Base-by-base conservation (phyloP, 1,140 invertebrate species). In the Delia radicum region DNA sequence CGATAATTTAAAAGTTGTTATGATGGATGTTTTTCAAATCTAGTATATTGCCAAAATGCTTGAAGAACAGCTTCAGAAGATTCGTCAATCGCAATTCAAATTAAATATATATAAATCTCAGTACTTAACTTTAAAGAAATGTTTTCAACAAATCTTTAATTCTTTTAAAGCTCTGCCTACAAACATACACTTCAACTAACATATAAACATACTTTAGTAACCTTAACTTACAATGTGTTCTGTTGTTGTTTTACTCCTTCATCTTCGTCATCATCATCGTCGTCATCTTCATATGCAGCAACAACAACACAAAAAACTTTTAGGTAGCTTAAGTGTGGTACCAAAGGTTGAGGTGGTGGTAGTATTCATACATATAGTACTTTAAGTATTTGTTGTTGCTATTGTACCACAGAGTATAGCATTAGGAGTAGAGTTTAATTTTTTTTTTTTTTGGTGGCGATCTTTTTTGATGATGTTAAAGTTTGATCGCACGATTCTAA, bases 401-500 rank as follows among this genome's bases (percentile, higher is more conserved):
- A 26, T 61, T 61, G 55, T 61, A 10, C 12, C 37, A 10, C n/a
- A 42, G 37, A 15, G 37, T 42, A n/a, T n/a, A 55, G 48, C 48
- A 69, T 74, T 74, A 33, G n/a, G 33, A 31, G 46, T 61, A 46
- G 24, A 15, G 67, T 55, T 27, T 74, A 8, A 10, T 18, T 21
- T 15, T 55, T 28, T 63, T 28, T 12, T 1, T 1, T 33, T 48
- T 55, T 69, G 65, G 65, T 69, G 65, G 65, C 65, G 29, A 69
- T 69, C 29, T 69, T 69, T 69, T 69, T 37, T 21, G 65, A 69
- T 69, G 65, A 69, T 69, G 65, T 24, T 69, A 24, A 69, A 69
- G 24, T 73, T 29, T 33, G 74, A 76, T 62, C 63, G 78, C 80
- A 80, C 82, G 82, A 82, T 77, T 81, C 77, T 78, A 81, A 76